Conservation (phyloP, 2,888 invertebrate genomes). For the Apoderus coryli region DNA sequence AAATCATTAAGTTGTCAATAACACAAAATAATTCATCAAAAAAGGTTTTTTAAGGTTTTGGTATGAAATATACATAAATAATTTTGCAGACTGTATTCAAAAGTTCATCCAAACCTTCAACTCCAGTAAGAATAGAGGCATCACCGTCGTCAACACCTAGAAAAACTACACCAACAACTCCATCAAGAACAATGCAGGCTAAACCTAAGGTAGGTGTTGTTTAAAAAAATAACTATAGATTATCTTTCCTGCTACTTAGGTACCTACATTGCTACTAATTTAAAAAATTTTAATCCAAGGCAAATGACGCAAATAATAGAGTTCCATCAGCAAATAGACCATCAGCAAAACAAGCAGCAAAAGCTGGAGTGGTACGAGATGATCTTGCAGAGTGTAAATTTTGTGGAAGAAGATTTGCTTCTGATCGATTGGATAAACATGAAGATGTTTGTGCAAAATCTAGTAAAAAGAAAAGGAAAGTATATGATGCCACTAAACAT, state of each 20-base stretch:
- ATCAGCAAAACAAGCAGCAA: conserved; percentile 23
- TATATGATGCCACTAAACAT: conserved; percentile 83
- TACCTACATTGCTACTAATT: too few species aligned
- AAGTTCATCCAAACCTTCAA: conserved; percentile 9
- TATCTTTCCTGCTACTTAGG: too few species aligned
- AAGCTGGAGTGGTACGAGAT: conserved; percentile 27
- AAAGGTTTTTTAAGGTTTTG: too few species aligned
- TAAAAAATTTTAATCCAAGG: too few species aligned
- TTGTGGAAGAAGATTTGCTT: conserved; percentile 68
- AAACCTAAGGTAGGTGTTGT: too few species aligned
- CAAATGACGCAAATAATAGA: too few species aligned
- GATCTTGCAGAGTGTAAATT: conserved; percentile 47
- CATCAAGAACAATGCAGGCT: conserved; percentile 9
- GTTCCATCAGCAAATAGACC: too few species aligned
- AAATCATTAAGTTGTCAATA: too few species aligned
- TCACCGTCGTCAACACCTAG: conserved; percentile 12
- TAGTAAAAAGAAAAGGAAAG: conserved; percentile 67
- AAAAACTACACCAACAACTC: conserved; percentile 11
- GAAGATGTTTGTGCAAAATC: conserved; percentile 73
- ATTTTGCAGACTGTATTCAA: too few species aligned
- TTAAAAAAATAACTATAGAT: too few species aligned
- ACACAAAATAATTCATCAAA: too few species aligned
- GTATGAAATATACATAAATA: too few species aligned
- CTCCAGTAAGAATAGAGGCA: conserved; percentile 11
- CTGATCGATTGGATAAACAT: conserved; percentile 70